Evolutionary conservation across 2,888 invertebrate genomes (phyloP).

Genomic region (Epicampocera succincta): DNA sequence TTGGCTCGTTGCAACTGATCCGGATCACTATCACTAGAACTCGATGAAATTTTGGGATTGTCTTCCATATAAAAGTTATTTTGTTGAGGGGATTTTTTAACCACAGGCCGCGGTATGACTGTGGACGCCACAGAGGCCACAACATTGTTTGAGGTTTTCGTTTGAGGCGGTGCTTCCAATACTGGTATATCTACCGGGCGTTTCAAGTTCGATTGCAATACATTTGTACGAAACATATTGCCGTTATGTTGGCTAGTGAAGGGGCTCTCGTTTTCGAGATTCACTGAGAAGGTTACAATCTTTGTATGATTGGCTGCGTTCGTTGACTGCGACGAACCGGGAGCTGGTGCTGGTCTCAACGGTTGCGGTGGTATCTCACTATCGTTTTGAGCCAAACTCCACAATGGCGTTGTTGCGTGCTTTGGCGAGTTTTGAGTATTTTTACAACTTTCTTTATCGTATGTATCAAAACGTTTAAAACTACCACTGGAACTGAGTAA

Average conservation of each 20-base stretch:
- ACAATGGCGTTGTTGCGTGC: slow-evolving; percentile 77
- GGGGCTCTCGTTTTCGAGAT: slow-evolving; percentile 65
- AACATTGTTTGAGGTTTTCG: slow-evolving; percentile 73
- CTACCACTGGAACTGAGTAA: slow-evolving; percentile 85
- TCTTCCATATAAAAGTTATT: slow-evolving; percentile 72
- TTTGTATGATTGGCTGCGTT: slow-evolving; percentile 73
- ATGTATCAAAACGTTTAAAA: slow-evolving; percentile 86
- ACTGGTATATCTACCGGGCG: slow-evolving; percentile 48
- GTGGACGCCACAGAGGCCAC: slow-evolving; percentile 72
- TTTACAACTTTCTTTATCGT: slow-evolving; percentile 83
- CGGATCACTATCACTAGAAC: slow-evolving; percentile 58
- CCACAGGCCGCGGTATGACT: slow-evolving; percentile 79
- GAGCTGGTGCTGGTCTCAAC: slow-evolving; percentile 84
- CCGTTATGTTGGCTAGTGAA: slow-evolving; percentile 35
- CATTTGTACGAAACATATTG: slow-evolving; percentile 53
- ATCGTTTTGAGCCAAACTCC: slow-evolving; percentile 79
- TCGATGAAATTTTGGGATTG: slow-evolving; percentile 47
- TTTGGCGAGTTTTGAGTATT: slow-evolving; percentile 78
- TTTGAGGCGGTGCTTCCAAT: slow-evolving; percentile 75
- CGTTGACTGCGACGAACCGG: slow-evolving; percentile 80
- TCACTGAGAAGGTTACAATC: slow-evolving; percentile 77
- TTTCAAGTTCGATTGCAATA: slow-evolving; percentile 42
- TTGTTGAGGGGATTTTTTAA: slow-evolving; percentile 78
- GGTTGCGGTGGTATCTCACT: slow-evolving; percentile 86
- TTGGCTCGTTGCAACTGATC: slow-evolving; percentile 55